phyloP scores from a whole-genome alignment of 1,140 invertebrate species.

The Euschistus heros region DNA sequence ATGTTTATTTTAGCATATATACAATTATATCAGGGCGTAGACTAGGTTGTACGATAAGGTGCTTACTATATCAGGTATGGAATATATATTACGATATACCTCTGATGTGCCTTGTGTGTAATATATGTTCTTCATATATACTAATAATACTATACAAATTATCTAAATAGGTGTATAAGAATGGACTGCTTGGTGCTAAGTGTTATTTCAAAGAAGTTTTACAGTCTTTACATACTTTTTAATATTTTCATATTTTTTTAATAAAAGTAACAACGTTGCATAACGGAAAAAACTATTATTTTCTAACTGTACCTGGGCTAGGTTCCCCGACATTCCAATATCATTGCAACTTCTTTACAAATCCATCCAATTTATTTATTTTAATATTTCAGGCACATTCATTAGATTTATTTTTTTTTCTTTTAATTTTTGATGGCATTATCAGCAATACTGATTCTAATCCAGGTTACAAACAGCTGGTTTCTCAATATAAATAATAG shows the following conservation, averaged over 20 bases:
- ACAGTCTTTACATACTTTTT: constrained; percentile 10
- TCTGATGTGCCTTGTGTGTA: constrained; percentile 5
- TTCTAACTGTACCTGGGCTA: constrained; percentile 1
- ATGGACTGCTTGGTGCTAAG: constrained; percentile 9
- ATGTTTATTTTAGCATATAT: constrained; percentile 1
- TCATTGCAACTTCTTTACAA: neutral
- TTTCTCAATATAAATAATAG: too few relatives aligned
- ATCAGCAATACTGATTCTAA: too few relatives aligned
- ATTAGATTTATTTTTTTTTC: too few relatives aligned
- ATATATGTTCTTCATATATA: constrained; percentile 9
- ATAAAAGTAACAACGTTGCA: constrained; percentile 3
- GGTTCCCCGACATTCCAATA: neutral
- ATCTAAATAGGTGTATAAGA: constrained; percentile 5
- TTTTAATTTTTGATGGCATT: too few relatives aligned
- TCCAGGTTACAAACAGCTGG: too few relatives aligned
- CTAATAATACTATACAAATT: neutral
- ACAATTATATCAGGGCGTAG: neutral
- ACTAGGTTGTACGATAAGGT: constrained; percentile 1
- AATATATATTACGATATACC: constrained; percentile 7
- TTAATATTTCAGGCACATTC: neutral
- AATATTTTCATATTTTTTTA: constrained; percentile 10
- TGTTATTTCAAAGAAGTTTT: constrained; percentile 5
- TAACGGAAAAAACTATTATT: constrained; percentile 2
- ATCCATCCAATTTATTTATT: too few relatives aligned
- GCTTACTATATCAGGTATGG: constrained; percentile 8